Conservation (phyloP, 2,888 invertebrate genomes). For the Choristoneura rosaceana region DNA sequence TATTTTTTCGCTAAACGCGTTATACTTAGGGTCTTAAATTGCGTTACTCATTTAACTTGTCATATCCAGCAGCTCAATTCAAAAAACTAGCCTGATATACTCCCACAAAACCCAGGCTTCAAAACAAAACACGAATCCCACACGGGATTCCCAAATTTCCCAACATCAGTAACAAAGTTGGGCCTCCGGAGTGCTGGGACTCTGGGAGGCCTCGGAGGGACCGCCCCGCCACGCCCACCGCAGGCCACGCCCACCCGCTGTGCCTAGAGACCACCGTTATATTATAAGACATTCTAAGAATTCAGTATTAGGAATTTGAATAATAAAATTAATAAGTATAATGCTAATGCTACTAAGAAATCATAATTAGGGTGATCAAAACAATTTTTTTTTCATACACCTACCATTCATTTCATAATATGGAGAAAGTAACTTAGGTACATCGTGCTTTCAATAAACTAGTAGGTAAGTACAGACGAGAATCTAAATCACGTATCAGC, state of each 20-base stretch:
- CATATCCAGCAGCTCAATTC: no score
- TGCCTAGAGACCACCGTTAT: conserved; percentile 68
- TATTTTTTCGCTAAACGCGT: no score
- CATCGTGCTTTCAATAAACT: no score
- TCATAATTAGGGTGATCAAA: not conserved
- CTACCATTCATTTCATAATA: not conserved
- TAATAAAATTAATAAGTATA: not conserved
- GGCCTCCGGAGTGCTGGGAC: conserved; percentile 71
- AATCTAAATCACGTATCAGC: no score
- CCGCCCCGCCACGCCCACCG: conserved; percentile 72
- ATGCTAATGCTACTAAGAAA: conserved; percentile 8
- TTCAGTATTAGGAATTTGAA: conserved; percentile 35
- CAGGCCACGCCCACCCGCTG: conserved; percentile 67
- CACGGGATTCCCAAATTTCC: conserved; percentile 34
- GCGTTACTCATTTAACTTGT: no score
- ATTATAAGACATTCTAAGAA: conserved; percentile 34
- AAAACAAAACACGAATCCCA: conserved; percentile 20
- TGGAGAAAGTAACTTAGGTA: not conserved
- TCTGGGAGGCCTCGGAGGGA: conserved; percentile 76
- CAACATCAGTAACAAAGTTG: conserved; percentile 50
- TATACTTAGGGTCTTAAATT: no score
- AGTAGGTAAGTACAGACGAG: no score
- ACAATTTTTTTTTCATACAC: not conserved
- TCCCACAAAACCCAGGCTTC: not conserved
- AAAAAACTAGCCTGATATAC: no score